Evolutionary conservation across 2,888 invertebrate genomes (phyloP).

Genomic region (Parascotia fuliginaria): DNA sequence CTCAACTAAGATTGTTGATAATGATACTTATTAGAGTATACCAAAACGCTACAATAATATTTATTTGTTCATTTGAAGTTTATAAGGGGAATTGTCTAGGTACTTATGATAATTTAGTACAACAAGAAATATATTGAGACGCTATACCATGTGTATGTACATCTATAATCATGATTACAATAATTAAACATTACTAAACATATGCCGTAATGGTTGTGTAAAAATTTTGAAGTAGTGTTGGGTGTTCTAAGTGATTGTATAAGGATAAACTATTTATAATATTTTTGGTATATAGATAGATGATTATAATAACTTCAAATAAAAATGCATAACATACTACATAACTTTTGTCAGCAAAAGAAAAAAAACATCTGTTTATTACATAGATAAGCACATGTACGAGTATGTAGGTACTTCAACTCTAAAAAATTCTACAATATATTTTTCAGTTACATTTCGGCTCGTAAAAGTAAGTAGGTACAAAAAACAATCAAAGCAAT

Average conservation of each 20-base stretch:
- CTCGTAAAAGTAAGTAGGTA: no score
- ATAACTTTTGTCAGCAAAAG: no score
- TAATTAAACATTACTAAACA: neutral
- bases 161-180: neutral
- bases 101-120: neutral
- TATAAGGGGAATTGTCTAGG: neutral
- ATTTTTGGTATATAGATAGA: no score
- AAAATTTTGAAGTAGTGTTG: neutral
- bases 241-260: neutral
- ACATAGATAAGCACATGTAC: no score
- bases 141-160: neutral
- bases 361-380: no score
- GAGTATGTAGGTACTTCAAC: no score
- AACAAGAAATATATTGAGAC: constrained; percentile 1
- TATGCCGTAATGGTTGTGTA: neutral
- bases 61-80: constrained; percentile 9
- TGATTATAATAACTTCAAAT: no score
- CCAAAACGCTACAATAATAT: constrained; percentile 7
- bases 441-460: no score
- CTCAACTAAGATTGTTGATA: constrained; percentile 7
- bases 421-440: no score
- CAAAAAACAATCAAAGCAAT: no score
- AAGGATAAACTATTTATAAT: no score
- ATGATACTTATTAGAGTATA: constrained; percentile 15
- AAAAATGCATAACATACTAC: no score